phyloP scores from a whole-genome alignment of 1,140 invertebrate genomes.

The Drosophila lini region DNA sequence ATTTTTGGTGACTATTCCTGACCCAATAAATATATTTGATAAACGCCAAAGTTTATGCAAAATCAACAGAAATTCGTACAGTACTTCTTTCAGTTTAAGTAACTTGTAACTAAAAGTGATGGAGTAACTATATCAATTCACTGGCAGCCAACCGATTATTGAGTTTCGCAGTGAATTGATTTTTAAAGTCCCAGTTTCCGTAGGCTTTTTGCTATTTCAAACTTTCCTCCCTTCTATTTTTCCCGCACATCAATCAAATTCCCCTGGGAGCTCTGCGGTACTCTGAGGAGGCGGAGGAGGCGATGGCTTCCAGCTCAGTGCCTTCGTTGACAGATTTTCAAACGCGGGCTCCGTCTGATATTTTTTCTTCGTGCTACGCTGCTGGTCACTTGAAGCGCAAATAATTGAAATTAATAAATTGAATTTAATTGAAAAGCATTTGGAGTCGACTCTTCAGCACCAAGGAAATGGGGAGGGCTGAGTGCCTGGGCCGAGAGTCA shows the following conservation, averaged over 20 bases:
- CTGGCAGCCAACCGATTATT: not conserved
- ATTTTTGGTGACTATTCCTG: not conserved
- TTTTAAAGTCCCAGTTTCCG: not conserved
- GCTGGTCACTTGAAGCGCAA: conserved; percentile 70
- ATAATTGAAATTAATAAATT: conserved; percentile 82
- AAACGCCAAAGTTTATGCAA: not conserved
- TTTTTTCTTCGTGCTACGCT: conserved; percentile 14
- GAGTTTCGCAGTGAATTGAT: not conserved
- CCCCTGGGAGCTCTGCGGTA: conserved; percentile 21
- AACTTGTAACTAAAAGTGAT: not conserved
- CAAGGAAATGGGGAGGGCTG: conserved; percentile 27
- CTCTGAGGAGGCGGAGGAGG: not conserved
- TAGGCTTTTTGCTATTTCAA: conserved; percentile 21
- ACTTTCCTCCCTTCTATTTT: not conserved
- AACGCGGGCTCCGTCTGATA: not conserved
- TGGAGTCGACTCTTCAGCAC: conserved; percentile 35
- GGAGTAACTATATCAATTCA: not conserved
- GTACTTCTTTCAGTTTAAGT: no score
- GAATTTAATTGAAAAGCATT: conserved; percentile 80
- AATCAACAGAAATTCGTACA: not conserved
- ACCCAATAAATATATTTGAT: no score
- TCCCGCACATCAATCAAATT: conserved; percentile 64
- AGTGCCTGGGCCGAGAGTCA: conserved; percentile 32
- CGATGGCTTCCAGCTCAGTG: conserved; percentile 55
- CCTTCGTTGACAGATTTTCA: conserved; percentile 68